A percentile compares a stretch with the other conserved stretches of the same genome.
Conservation (phyloP, 2,113 vertebrate genomes). For the Hippocampus mohnikei region DNA sequence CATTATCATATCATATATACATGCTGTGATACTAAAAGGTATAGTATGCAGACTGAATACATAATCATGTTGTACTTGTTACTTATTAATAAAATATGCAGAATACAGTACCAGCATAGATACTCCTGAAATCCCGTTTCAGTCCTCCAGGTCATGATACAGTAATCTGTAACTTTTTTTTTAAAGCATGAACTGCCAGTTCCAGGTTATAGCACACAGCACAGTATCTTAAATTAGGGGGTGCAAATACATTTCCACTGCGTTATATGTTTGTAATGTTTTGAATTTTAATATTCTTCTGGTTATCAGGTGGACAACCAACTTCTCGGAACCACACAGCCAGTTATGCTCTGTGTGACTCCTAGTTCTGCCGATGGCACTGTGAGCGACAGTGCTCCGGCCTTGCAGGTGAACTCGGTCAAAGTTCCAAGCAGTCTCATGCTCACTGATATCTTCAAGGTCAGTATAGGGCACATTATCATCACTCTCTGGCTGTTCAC, state of each 20-base stretch:
- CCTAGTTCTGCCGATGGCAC: slow-evolving; percentile 76
- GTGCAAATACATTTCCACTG: too few species aligned
- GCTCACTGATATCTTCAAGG: slow-evolving; percentile 95
- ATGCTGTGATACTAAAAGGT: neutral
- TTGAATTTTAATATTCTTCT: neutral
- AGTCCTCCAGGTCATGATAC: too few species aligned
- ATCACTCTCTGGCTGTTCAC: neutral
- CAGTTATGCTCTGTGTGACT: slow-evolving; percentile 87
- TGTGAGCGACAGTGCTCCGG: slow-evolving; percentile 75
- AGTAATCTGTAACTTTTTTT: too few species aligned
- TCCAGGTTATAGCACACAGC: too few species aligned
- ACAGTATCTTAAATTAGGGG: too few species aligned
- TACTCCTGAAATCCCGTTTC: too few species aligned
- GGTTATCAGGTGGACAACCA: slow-evolving; percentile 90
- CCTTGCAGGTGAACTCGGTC: slow-evolving; percentile 88
- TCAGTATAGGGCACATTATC: slow-evolving; percentile 45
- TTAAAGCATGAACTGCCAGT: too few species aligned
- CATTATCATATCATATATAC: too few species aligned
- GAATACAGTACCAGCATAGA: too few species aligned
- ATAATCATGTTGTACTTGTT: too few species aligned
- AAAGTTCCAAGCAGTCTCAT: slow-evolving; percentile 89
- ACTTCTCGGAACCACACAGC: slow-evolving; percentile 87
- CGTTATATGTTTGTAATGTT: too few species aligned
- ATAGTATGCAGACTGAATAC: neutral
- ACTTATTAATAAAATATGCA: too few species aligned